Evolutionary conservation across 2,113 vertebrate species (phyloP).

Genomic region (Vidua macroura): DNA sequence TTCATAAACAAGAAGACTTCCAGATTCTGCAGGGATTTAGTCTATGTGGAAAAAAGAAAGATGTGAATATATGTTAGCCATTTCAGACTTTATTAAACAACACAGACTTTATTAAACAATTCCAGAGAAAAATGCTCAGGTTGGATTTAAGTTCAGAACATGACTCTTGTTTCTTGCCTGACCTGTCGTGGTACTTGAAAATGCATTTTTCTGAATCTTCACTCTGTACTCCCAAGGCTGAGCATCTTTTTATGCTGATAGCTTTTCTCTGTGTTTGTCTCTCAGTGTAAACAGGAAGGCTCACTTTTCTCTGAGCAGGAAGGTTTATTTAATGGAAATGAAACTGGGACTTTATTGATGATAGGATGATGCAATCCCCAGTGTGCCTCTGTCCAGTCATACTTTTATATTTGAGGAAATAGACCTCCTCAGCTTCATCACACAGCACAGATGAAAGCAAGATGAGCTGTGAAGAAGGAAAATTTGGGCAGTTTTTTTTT

Average conservation of each 20-base stretch:
- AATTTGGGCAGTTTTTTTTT: neutral
- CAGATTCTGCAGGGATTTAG: neutral
- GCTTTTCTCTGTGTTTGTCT: neutral
- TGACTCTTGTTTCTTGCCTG: neutral
- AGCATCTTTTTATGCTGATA: neutral
- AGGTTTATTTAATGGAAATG: neutral
- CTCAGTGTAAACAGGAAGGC: neutral
- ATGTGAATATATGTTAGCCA: neutral
- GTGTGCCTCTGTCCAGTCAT: neutral
- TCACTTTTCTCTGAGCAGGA: neutral
- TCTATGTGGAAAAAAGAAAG: neutral
- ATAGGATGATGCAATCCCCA: neutral
- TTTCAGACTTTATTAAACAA: neutral
- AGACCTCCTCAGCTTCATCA: neutral
- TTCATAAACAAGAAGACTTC: neutral
- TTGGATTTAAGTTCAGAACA: neutral
- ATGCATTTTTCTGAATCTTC: neutral
- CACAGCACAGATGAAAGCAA: neutral
- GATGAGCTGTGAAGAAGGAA: neutral
- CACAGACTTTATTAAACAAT: neutral
- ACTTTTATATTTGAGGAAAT: neutral
- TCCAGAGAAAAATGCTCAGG: neutral
- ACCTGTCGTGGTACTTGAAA: neutral
- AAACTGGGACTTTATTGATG: neutral
- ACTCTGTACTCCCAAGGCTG: neutral